A percentile compares a stretch with the other conserved stretches of the same genome.
Conservation (phyloP, 2,113 vertebrate genomes). For the human (Homo sapiens) region GRCh38 chr15:75659501-75660000, state of each 20-base stretch:
- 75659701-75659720: neutral
- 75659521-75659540: neutral
- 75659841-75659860: neutral
- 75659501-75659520: constrained; percentile 16
- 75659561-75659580: neutral
- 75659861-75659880: neutral
- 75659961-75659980: neutral
- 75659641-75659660: neutral
- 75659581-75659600: neutral
- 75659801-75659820: neutral
- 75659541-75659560: neutral
- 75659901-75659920: neutral
- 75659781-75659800: neutral
- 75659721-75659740: neutral
- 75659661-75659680: neutral
- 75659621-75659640: neutral
- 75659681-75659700: neutral
- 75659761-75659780: neutral
- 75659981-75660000: neutral
- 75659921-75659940: neutral
- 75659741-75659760: neutral
- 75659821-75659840: neutral
- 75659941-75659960: neutral
- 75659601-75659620: neutral
- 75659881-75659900: neutral